Conservation (phyloP, 2,888 invertebrate genomes). For the Andrena bucephala region DNA sequence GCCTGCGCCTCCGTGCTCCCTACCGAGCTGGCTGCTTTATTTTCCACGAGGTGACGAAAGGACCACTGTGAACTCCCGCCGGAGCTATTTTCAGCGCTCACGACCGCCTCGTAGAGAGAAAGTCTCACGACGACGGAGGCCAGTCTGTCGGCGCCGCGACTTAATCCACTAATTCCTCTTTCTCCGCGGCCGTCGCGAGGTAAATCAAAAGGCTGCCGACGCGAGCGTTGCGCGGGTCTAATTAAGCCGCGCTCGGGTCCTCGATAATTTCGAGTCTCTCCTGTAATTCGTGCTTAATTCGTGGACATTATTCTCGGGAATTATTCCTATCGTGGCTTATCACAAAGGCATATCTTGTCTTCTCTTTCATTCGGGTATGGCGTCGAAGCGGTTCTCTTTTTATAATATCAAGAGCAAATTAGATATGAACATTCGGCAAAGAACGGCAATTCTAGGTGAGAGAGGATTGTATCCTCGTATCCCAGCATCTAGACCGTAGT, state of each 20-base stretch:
- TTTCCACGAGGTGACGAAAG: slow-evolving; percentile 9
- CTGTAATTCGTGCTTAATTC: slow-evolving; percentile 18
- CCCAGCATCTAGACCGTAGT: slow-evolving; percentile 4
- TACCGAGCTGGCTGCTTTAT: slow-evolving; percentile 8
- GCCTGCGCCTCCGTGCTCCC: not conserved
- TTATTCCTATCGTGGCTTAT: not conserved
- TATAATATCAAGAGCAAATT: too few relatives aligned
- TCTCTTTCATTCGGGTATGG: too few relatives aligned
- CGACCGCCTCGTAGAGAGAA: not conserved
- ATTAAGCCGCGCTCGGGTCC: slow-evolving; percentile 28
- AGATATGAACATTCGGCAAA: slow-evolving; percentile 9
- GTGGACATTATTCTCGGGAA: not conserved
- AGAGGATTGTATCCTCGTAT: slow-evolving; percentile 18
- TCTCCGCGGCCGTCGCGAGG: slow-evolving; percentile 10
- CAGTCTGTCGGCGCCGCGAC: not conserved
- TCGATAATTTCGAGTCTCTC: slow-evolving; percentile 35
- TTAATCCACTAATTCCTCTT: slow-evolving; percentile 50
- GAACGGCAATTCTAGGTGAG: slow-evolving; percentile 18
- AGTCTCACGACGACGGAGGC: not conserved
- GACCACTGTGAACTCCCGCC: not conserved
- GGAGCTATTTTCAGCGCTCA: not conserved
- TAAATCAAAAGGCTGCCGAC: slow-evolving; percentile 24
- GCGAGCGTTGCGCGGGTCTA: slow-evolving; percentile 24
- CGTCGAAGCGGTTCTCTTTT: too few relatives aligned
- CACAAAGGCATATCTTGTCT: too few relatives aligned